Base-by-base conservation (phyloP, 1,140 invertebrate species). In the Monochamus saltuarius region DNA sequence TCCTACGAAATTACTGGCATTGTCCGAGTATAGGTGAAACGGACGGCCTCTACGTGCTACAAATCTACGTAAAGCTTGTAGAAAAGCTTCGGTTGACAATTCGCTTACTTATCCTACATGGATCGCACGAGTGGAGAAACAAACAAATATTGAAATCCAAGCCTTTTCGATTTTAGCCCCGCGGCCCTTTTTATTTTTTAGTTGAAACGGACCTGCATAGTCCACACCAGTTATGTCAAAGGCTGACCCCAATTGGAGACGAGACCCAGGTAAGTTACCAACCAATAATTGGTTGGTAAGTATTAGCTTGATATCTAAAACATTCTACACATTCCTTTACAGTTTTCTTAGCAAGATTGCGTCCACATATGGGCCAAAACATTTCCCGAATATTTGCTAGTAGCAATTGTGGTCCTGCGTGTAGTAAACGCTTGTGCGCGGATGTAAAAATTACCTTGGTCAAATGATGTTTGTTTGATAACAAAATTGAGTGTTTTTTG, bases 181-280 rank as follows among this genome's bases (percentile, higher is more conserved):
- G 8, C 60, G 17, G 8, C 14, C 6, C 17, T 45, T 43, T 10
- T 52, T 35, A 16, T 59, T 14, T 36, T 59, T 66, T 51, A 62
- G 35, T 11, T 11, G 7, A 2, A 78, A 58, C 0, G 71, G 76
- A 0, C 74, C 73, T 0, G 70, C 71, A 36, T 68, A 74, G 51
- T 77, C 75, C 0, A 76, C 49, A 0, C 73, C 72, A 7, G 59
- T 54, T 7, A 51, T 47, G 7, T 39, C 8, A 39, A 77, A 75
- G 8, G 68, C 62, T n/a, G n/a, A 16, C 66, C 19, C 1, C n/a
- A n/a, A 59, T 14, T 11, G 64, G 58, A 2, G 43, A 8, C 56
- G 34, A 22, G 17, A 7, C 2, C 10, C 4, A n/a, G 47, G 29
- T 0, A 51, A 35, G 52, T 65, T 37, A n/a, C n/a, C n/a, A n/a